Evolutionary conservation across 2,797 vertebrate species (phyloP).

Genomic region (Clarias pachynema): DNA sequence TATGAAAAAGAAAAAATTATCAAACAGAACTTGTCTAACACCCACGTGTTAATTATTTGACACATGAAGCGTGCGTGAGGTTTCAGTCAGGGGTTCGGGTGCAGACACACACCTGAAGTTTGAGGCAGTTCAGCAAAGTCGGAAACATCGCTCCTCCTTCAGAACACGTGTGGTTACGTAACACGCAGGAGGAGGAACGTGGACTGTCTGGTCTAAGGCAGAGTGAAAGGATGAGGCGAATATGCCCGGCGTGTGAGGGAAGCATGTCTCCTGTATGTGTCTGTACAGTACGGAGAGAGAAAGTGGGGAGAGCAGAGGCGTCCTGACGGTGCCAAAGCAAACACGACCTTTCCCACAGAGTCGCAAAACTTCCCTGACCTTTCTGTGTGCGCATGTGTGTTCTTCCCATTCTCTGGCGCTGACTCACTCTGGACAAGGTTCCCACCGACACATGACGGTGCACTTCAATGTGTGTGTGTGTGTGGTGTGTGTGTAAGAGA

Average conservation of each 20-base stretch:
- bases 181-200: background rate
- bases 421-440: conserved; percentile 43
- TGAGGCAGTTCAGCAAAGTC: background rate
- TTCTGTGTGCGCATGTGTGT: conserved; percentile 27
- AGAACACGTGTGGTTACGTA: background rate
- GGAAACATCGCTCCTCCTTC: background rate
- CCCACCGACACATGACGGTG: conserved; percentile 36
- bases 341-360: conserved; percentile 58
- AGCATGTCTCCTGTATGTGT: background rate
- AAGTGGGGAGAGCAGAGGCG: conserved; percentile 21
- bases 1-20: background rate
- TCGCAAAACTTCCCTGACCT: conserved; percentile 49
- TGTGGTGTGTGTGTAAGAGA: background rate
- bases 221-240: background rate
- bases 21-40: background rate
- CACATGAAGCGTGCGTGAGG: background rate
- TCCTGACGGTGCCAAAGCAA: conserved; percentile 49
- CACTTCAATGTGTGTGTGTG: conserved; percentile 32
- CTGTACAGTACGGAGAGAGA: conserved; percentile 12
- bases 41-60: background rate
- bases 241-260: background rate
- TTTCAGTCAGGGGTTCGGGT: background rate
- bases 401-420: conserved; percentile 42
- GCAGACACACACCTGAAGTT: background rate
- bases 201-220: background rate